Conservation (phyloP, 2,888 invertebrate species). For the Chymomyza amoena region DNA sequence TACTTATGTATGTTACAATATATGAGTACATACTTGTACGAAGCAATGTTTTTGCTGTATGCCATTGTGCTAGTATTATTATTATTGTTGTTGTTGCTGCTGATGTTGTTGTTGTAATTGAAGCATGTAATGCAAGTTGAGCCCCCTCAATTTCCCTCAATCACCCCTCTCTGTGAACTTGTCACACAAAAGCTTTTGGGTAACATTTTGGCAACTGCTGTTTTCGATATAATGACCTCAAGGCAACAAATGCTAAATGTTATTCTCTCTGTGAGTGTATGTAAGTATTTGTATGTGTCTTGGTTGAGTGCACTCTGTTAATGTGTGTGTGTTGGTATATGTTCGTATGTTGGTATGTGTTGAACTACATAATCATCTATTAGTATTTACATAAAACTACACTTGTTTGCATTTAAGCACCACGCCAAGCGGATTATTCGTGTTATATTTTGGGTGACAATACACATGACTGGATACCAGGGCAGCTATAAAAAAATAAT, state of each 20-base stretch:
- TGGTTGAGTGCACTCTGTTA: slow-evolving; percentile 65
- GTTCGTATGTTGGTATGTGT: no score
- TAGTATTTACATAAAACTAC: slow-evolving; percentile 71
- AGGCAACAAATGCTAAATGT: slow-evolving; percentile 54
- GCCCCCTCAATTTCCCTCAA: slow-evolving; percentile 7
- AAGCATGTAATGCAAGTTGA: slow-evolving; percentile 66
- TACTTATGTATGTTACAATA: no score
- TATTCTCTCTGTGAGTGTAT: slow-evolving; percentile 31
- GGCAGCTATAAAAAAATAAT: background rate
- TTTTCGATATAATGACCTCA: slow-evolving; percentile 74
- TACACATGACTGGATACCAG: background rate
- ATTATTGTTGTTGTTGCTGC: slow-evolving; percentile 22
- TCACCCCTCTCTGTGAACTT: slow-evolving; percentile 30
- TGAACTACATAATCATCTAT: slow-evolving; percentile 72
- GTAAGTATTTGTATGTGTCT: slow-evolving; percentile 7
- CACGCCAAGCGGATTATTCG: slow-evolving; percentile 66
- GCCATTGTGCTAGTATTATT: background rate
- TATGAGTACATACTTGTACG: background rate
- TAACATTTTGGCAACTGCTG: slow-evolving; percentile 58
- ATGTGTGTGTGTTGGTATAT: slow-evolving; percentile 66
- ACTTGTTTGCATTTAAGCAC: slow-evolving; percentile 67
- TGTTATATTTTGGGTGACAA: background rate
- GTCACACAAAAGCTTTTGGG: slow-evolving; percentile 71
- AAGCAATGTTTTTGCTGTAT: background rate
- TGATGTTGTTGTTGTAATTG: slow-evolving; percentile 58